phyloP scores from a whole-genome alignment of 2,888 invertebrate genomes.

The Sicus ferrugineus region DNA sequence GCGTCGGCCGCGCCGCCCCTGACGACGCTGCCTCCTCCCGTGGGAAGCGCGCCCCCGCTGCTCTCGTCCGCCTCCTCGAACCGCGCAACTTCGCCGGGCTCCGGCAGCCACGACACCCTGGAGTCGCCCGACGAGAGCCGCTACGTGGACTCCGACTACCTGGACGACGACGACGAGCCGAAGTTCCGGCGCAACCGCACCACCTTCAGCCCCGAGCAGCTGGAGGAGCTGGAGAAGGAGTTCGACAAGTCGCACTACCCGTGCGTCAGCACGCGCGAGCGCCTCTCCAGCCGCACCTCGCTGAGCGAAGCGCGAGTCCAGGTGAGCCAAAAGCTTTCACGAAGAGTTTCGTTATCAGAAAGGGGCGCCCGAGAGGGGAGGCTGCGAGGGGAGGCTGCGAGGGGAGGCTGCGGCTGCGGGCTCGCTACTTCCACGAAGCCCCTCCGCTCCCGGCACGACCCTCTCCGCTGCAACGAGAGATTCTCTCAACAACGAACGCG shows the following conservation, averaged over 20 bases:
- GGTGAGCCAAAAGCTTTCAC: conserved; percentile 68
- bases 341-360: background rate
- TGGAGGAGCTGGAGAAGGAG: conserved; percentile 93
- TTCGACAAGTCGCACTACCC: conserved; percentile 96
- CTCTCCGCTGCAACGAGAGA: too few species aligned
- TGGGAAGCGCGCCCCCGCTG: conserved; percentile 49
- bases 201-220: conserved; percentile 91
- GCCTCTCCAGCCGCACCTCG: conserved; percentile 89
- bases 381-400: too few species aligned
- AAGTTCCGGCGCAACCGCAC: conserved; percentile 93
- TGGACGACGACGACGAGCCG: conserved; percentile 83
- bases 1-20: conserved; percentile 64
- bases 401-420: too few species aligned
- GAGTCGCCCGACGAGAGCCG: conserved; percentile 64
- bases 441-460: too few species aligned
- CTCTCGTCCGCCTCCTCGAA: conserved; percentile 45
- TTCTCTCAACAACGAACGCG: conserved; percentile 26
- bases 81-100: conserved; percentile 66
- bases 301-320: conserved; percentile 94
- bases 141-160: conserved; percentile 75
- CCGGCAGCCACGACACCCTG: conserved; percentile 64
- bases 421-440: too few species aligned
- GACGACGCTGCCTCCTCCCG: conserved; percentile 69
- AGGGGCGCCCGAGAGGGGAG: too few species aligned
- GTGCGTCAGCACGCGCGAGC: conserved; percentile 90